Evolutionary conservation across 2,888 invertebrate species (phyloP).

Genomic region (Acleris sparsana): DNA sequence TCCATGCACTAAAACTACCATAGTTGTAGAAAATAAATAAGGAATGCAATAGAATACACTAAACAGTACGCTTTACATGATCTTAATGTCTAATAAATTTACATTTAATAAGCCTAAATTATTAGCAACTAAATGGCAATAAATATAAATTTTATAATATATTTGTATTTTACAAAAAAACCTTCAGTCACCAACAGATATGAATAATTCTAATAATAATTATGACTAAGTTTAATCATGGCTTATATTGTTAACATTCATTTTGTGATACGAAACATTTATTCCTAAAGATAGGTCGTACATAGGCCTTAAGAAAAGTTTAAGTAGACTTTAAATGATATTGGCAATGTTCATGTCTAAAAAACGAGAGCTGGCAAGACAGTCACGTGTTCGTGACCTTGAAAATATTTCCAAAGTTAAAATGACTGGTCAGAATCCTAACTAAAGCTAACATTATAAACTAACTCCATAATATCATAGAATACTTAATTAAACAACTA

Average conservation of each 20-base stretch:
- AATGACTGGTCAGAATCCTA: slow-evolving; percentile 14
- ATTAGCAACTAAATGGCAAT: slow-evolving; percentile 56
- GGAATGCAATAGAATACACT: slow-evolving; percentile 53
- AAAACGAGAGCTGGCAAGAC: slow-evolving; percentile 39
- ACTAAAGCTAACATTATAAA: slow-evolving; percentile 34
- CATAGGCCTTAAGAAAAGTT: slow-evolving; percentile 13
- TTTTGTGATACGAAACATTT: slow-evolving; percentile 25
- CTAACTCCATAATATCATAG: slow-evolving; percentile 42
- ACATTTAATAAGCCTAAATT: slow-evolving; percentile 51
- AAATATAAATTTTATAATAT: slow-evolving; percentile 48
- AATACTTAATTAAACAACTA: slow-evolving; percentile 45
- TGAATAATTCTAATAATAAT: slow-evolving; percentile 33
- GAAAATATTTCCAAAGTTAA: slow-evolving; percentile 5
- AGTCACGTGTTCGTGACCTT: slow-evolving; percentile 11
- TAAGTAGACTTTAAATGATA: slow-evolving; percentile 34
- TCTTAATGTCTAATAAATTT: slow-evolving; percentile 51
- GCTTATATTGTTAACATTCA: slow-evolving; percentile 23
- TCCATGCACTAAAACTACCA: slow-evolving; percentile 46
- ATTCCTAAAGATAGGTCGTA: slow-evolving; percentile 15
- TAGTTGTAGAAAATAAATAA: slow-evolving; percentile 53
- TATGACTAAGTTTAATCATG: slow-evolving; percentile 28
- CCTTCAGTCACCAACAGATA: slow-evolving; percentile 43
- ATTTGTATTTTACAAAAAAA: slow-evolving; percentile 49
- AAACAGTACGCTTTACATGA: slow-evolving; percentile 45
- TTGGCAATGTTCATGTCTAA: slow-evolving; percentile 16